Base-by-base conservation (phyloP, 2,797 vertebrate genomes). In the Spea hammondii region DNA sequence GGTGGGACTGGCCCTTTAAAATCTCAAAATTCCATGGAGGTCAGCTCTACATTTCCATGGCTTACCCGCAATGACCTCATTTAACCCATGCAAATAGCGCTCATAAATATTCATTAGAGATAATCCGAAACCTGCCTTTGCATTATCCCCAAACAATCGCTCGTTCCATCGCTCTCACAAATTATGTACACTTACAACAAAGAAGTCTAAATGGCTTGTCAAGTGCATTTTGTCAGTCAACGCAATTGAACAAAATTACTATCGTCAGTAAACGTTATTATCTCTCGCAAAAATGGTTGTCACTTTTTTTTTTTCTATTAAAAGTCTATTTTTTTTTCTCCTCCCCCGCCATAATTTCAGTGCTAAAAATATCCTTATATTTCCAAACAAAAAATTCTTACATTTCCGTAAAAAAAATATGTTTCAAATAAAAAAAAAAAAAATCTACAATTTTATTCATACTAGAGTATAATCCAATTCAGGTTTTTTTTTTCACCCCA, bases 71-170 rank as follows among this genome's bases (percentile, higher is more conserved):
- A 51, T 51, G 44, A 10, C 13, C 67, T 51, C n/a, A 48, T 51
- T 69, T 69, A 69, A 69, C 67, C 67, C 11, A n/a, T 13, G 12
- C n/a, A 14, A 69, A 51, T 69, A 69, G 67, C 14, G 17, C 67
- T 48, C 67, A 69, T 69, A 51, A 10, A 69, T 69, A 69, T 69
- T 69, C 67, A 69, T 17, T 53, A 10, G 13, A 4, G 4, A 53
- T 67, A 13, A 67, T 67, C 65, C 0, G 3, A 67, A 67, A 10
- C n/a, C 49, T 17, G 48, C 67, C 49, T 17, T 11, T 11, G 6
- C 46, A 51, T n/a, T 69, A 53, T 69, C 10, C 65, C 47, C 11
- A 67, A 11, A 53, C 48, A 50, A 69, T 32, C 53, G 67, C 46
- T 53, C n/a, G 49, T 12, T 8, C 46, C 14, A 32, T 4, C 8